These are phyloP conservation scores for Streptopelia turtur DNA, from an alignment of 2,797 vertebrate species.

Conservation along the genomic window DNA sequence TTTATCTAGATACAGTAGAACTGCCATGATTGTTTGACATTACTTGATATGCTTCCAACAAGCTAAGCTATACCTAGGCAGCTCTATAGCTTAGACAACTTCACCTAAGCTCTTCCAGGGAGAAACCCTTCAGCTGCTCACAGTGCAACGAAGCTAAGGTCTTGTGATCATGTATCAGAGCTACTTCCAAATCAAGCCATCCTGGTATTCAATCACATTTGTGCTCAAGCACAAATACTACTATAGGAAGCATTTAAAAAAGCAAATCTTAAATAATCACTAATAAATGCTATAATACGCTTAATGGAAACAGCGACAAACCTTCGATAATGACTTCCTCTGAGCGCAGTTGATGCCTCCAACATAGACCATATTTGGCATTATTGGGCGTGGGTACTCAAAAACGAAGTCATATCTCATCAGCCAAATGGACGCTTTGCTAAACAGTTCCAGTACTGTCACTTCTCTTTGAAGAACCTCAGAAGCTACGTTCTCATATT, in stretches of 20 bases:
- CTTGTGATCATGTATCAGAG: neutral
- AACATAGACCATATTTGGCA: slow-evolving; percentile 45
- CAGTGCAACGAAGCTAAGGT: neutral
- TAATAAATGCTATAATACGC: neutral
- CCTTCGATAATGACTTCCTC: slow-evolving; percentile 78
- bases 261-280: neutral
- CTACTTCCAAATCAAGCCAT: neutral
- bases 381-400: slow-evolving; percentile 81
- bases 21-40: too few relatives aligned
- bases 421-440: slow-evolving; percentile 72
- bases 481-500: slow-evolving; percentile 8
- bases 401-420: slow-evolving; percentile 84
- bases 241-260: neutral
- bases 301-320: slow-evolving; percentile 56
- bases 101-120: neutral
- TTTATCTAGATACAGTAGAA: too few relatives aligned
- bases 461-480: too few relatives aligned
- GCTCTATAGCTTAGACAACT: neutral
- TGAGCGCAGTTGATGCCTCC: slow-evolving; percentile 86
- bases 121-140: neutral
- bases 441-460: slow-evolving; percentile 61
- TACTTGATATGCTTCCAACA: too few relatives aligned
- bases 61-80: too few relatives aligned
- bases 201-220: neutral
- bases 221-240: neutral